Evolutionary conservation across 2,113 vertebrate genomes (phyloP).

Genomic region (Vidua chalybeata): DNA sequence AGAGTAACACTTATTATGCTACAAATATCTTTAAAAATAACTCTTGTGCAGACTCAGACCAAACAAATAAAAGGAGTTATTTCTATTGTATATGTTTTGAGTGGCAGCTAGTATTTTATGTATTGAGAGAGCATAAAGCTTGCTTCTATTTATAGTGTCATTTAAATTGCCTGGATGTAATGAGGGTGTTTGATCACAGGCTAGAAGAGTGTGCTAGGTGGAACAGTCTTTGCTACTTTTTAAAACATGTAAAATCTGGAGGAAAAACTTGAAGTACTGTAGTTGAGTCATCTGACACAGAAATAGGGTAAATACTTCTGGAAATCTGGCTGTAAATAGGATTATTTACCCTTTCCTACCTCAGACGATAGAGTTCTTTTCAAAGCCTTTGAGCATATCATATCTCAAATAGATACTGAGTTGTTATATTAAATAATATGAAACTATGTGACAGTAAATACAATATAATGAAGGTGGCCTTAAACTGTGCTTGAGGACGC

Average conservation of each 20-base stretch:
- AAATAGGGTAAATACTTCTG: neutral
- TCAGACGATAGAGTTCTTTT: neutral
- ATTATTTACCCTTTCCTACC: neutral
- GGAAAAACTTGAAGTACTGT: neutral
- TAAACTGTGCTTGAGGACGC: neutral
- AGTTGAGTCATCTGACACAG: neutral
- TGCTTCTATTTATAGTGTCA: neutral
- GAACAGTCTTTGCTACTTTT: neutral
- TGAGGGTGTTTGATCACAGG: neutral
- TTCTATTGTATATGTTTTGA: neutral
- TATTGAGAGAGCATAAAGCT: neutral
- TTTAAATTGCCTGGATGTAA: neutral
- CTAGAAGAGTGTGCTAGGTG: neutral
- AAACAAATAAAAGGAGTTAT: neutral
- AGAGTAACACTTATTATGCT: neutral
- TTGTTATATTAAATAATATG: neutral
- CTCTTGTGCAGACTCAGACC: neutral
- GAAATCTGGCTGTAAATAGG: neutral
- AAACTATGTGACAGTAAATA: neutral
- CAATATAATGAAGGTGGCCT: neutral
- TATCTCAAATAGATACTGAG: neutral
- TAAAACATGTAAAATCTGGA: neutral
- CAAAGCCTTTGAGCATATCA: neutral
- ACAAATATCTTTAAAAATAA: neutral
- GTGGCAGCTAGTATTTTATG: neutral